Evolutionary conservation across 2,888 invertebrate species (phyloP), one percentile per base, ranked within the genome.

Genomic region (Papilio gigon): DNA sequence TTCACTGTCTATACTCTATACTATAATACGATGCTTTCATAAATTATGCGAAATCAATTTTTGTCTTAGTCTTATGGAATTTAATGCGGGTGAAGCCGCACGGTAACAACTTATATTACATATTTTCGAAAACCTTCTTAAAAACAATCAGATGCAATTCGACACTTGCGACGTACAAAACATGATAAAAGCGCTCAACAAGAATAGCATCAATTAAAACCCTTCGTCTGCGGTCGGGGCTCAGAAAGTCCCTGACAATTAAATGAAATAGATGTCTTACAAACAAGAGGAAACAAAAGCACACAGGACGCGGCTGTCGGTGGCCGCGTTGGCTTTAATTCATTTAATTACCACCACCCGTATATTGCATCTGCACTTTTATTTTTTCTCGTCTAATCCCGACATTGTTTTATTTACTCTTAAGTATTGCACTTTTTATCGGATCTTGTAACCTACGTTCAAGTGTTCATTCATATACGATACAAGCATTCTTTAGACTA

Each of bases 291-390:
- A 80, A 78, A 77, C 75, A 77, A 76, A 76, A 78, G 75, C 75
- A 80, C 78, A 77, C 75, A 77, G 76, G 75, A 80, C 78, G 77
- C 77, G 79, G 75, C 76, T 76, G 77, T 78, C 78, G 77, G 78
- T 71, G 74, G 75, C 71, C 75, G 75, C 77, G 80, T 74, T 76
- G 74, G 74, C 74, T 83, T 80, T 86, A 84, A 87, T 87, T 85
- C 83, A 85, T 80, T 85, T 83, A 87, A 89, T 88, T 81, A 81
- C 73, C 70, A 61, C 75, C 77, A 77, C 78, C 77, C 74, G 70
- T 75, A 69, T 70, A 65, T 70, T 67, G 67, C 67, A 27, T 30
- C 30, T 65, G 44, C 40, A 65, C 61, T 63, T 70, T 62, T 71
- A 50, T 71, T 68, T 65, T 59, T 56, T 47, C 30, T 50, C 68